Conservation (phyloP, 2,888 invertebrate species). For the Anoplius nigerrimus region DNA sequence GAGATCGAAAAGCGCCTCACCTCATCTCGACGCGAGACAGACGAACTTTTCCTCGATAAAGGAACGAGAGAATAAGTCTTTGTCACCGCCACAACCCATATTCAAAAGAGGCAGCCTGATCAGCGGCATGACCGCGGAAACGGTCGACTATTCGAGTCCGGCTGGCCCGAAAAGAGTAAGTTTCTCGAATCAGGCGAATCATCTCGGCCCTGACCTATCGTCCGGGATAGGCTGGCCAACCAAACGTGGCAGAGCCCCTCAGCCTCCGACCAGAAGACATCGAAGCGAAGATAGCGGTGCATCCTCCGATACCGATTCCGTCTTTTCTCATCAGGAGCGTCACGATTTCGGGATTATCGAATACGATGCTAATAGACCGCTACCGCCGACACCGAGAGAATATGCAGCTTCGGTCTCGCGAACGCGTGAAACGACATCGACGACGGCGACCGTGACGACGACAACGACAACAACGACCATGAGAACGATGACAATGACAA, state of each 20-base stretch:
- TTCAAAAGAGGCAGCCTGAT: conserved; percentile 77
- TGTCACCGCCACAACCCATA: conserved; percentile 71
- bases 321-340: conserved; percentile 37
- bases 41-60: background rate
- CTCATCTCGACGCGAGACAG: conserved; percentile 67
- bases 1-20: conserved; percentile 75
- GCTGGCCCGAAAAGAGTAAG: conserved; percentile 76
- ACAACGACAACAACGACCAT: too few relatives aligned
- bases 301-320: conserved; percentile 51
- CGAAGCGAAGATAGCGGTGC: conserved; percentile 53
- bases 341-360: conserved; percentile 40
- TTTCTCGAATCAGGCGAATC: conserved; percentile 71
- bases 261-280: conserved; percentile 68
- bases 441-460: too few relatives aligned
- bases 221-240: conserved; percentile 75
- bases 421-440: conserved; percentile 3
- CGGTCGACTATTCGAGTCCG: conserved; percentile 70
- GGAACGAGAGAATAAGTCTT: too few relatives aligned
- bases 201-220: conserved; percentile 46
- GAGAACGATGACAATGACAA: too few relatives aligned
- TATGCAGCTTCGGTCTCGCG: background rate
- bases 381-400: conserved; percentile 71
- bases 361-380: conserved; percentile 73
- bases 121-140: conserved; percentile 53
- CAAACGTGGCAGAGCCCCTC: conserved; percentile 73